phyloP scores from a whole-genome alignment of 2,113 vertebrate genomes.

The Cyprinodon brontotheroides region DNA sequence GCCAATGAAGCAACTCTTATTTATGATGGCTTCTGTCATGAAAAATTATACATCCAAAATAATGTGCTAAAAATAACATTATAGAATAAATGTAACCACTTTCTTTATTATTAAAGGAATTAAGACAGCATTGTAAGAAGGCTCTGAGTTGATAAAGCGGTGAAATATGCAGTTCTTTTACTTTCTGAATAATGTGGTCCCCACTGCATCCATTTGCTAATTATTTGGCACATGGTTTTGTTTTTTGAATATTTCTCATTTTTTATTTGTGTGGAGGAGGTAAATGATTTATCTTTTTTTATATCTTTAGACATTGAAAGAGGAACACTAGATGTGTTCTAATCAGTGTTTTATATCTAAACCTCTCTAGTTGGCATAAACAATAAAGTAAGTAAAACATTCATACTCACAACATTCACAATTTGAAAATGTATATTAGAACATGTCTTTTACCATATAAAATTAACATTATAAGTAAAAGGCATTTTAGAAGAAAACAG shows the following conservation, averaged over 20 bases:
- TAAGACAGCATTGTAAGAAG: not conserved
- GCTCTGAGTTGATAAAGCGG: slow-evolving; percentile 28
- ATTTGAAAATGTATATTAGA: not conserved
- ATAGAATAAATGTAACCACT: not conserved
- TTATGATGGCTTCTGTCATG: not conserved
- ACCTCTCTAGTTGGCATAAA: too few species aligned
- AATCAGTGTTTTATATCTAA: too few species aligned
- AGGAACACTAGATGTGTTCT: not conserved
- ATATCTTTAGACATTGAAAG: not conserved
- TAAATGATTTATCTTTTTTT: not conserved
- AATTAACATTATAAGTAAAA: not conserved
- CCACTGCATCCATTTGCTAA: not conserved
- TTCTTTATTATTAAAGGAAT: not conserved
- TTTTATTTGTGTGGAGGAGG: too few species aligned
- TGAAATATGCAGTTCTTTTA: slow-evolving; percentile 27
- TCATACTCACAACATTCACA: too few species aligned
- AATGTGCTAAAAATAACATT: not conserved
- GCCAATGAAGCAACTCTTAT: not conserved
- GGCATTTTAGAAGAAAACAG: not conserved
- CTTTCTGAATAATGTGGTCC: not conserved
- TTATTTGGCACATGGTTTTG: too few species aligned
- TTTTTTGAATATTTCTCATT: too few species aligned
- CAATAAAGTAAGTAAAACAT: too few species aligned
- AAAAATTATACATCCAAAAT: not conserved
- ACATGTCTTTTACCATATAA: not conserved